These are phyloP conservation scores for Odiellus spinosus DNA, from an alignment of 2,888 invertebrate species.

Conservation along the genomic window DNA sequence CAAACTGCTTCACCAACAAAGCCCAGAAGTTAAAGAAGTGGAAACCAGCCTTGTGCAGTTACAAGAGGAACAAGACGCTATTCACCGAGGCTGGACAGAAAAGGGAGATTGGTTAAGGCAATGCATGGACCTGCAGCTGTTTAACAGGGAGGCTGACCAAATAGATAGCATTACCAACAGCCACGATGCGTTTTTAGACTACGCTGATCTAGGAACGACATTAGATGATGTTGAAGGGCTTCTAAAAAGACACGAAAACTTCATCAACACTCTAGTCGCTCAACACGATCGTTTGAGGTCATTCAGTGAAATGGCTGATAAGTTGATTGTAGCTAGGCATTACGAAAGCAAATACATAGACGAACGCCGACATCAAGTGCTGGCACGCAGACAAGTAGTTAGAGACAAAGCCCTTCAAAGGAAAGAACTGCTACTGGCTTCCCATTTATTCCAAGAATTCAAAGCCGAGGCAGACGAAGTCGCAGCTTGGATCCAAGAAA, in stretches of 20 bases:
- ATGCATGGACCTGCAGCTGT: conserved; percentile 71
- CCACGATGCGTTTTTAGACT: conserved; percentile 83
- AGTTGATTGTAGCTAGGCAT: conserved; percentile 58
- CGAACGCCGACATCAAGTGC: conserved; percentile 53
- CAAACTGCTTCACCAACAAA: conserved; percentile 38
- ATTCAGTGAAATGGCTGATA: conserved; percentile 66
- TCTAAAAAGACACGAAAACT: conserved; percentile 79
- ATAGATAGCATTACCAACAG: conserved; percentile 88
- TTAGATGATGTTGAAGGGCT: conserved; percentile 82
- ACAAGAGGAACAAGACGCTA: conserved; percentile 54
- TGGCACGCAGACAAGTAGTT: conserved; percentile 54
- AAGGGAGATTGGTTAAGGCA: conserved; percentile 75
- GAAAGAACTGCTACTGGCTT: conserved; percentile 56
- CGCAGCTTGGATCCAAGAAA: conserved; percentile 74
- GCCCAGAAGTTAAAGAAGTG: conserved; percentile 58
- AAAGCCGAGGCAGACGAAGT: conserved; percentile 75
- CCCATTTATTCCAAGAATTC: conserved; percentile 81
- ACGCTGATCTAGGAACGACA: conserved; percentile 67
- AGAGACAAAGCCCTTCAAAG: conserved; percentile 49
- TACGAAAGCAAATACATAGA: conserved; percentile 52
- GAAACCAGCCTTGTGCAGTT: conserved; percentile 54
- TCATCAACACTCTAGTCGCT: conserved; percentile 76
- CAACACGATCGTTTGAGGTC: conserved; percentile 78
- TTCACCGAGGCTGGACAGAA: conserved; percentile 63
- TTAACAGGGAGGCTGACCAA: conserved; percentile 91